Evolutionary conservation across 2,113 vertebrate species (phyloP).

Genomic region (Sitta europaea): DNA sequence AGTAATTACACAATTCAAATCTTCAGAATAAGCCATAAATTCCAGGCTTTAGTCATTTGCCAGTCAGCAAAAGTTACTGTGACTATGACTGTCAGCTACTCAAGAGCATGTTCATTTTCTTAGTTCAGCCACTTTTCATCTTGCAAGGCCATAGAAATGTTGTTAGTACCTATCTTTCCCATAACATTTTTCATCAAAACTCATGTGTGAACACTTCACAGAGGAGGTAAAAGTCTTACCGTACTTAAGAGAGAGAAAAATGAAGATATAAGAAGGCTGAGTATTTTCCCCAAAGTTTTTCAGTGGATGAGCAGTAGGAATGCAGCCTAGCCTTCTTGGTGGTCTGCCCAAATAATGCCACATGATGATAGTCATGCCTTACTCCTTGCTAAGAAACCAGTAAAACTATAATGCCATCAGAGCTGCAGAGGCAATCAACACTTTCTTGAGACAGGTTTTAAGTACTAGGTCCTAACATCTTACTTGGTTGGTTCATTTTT

Average conservation of each 20-base stretch:
- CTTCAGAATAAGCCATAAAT: conserved; percentile 21
- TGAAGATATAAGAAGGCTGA: not conserved
- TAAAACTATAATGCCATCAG: not conserved
- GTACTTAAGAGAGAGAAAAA: not conserved
- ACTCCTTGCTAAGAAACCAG: not conserved
- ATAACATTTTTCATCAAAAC: not conserved
- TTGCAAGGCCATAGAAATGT: not conserved
- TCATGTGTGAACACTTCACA: not conserved
- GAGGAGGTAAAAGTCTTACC: not conserved
- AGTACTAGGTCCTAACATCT: not conserved
- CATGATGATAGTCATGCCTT: not conserved
- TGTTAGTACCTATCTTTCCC: not conserved
- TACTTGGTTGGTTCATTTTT: not conserved
- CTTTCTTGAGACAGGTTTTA: not conserved
- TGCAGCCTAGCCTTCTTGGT: not conserved
- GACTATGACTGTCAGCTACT: not conserved
- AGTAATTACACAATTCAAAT: conserved; percentile 7
- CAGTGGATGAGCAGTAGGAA: not conserved
- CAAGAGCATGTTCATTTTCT: not conserved
- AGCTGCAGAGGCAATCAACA: not conserved
- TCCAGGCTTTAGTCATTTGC: not conserved
- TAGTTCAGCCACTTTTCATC: not conserved
- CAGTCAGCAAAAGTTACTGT: conserved; percentile 6
- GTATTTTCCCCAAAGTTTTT: not conserved
- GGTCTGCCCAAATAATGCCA: not conserved